phyloP scores from a whole-genome alignment of 2,113 vertebrate genomes.

The Rana temporaria region DNA sequence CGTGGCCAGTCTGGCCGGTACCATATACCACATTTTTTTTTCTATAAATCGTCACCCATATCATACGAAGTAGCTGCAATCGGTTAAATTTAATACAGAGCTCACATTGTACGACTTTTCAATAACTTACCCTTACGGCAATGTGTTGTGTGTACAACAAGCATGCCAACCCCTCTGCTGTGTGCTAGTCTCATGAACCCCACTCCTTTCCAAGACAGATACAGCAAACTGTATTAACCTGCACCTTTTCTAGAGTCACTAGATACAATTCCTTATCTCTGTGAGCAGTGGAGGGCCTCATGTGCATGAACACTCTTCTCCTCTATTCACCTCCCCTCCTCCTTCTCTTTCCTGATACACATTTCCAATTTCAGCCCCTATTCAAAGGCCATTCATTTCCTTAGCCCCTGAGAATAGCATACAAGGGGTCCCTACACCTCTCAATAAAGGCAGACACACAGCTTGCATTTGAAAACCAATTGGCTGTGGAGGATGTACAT shows the following conservation, averaged over 20 bases:
- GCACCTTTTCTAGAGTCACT: slow-evolving; percentile 25
- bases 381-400: slow-evolving; percentile 29
- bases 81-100: too few relatives aligned
- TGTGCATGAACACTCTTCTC: slow-evolving; percentile 2
- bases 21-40: too few relatives aligned
- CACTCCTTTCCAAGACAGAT: slow-evolving; percentile 8
- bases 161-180: neutral
- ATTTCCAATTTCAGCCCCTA: slow-evolving; percentile 54
- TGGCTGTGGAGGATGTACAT: slow-evolving; percentile 50
- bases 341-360: slow-evolving; percentile 42
- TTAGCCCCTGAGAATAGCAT: slow-evolving; percentile 24
- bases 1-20: too few relatives aligned
- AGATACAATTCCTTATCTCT: slow-evolving; percentile 36
- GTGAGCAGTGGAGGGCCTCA: slow-evolving; percentile 31
- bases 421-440: neutral
- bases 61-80: too few relatives aligned
- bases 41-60: too few relatives aligned
- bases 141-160: neutral
- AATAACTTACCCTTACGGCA: slow-evolving; percentile 4
- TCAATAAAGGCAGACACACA: slow-evolving; percentile 6
- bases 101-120: too few relatives aligned
- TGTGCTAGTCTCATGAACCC: neutral
- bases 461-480: slow-evolving; percentile 13
- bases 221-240: slow-evolving; percentile 38
- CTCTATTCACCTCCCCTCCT: slow-evolving; percentile 28